Base-by-base conservation (phyloP, 2,888 invertebrate genomes). In the Tineola bisselliella region DNA sequence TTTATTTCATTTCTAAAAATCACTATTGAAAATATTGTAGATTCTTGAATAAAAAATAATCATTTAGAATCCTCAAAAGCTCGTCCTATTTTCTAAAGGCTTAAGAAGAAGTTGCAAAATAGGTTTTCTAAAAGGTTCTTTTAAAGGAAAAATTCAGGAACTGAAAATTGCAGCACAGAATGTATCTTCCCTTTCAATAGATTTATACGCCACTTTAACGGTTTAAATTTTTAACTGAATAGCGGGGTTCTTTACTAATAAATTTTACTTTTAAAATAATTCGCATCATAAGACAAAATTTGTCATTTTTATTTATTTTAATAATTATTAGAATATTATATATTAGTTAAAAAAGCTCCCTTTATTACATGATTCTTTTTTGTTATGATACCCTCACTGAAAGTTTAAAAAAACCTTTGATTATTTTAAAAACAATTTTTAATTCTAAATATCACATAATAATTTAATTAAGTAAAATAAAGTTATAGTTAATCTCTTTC, bases 161-260 rank as follows among this genome's bases (percentile, higher is more conserved):
- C 38, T 10, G 17, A 48, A n/a, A n/a, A 48, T 15, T 48, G 8
- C 15, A 17, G 15, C 15, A 17, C 48, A 48, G 15, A 48, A 5
- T 48, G 3, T 48, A 48, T 48, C 54, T 6, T 54, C 25, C n/a
- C 18, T 58, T 58, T n/a, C 5, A 56, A 1, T 58, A 58, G 58
- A 58, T 58, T 58, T 58, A 58, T 58, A 58, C 11, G 33, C 33
- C 33, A 58, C 58, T 58, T 58, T 33, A 58, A 31, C 33, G 58
- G 31, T 58, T 58, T 58, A 58, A 58, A 58, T 33, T 58, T 58
- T 58, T 33, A 58, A 58, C 30, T 33, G 33, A 33, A 58, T 4
- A 33, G 54, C 33, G 2, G 13, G 19, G 33, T 18, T 58, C 33
- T 33, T 25, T n/a, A 33, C 33, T 10, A 31, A 33, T 31, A 58